phyloP scores from a whole-genome alignment of 2,888 invertebrate species.

The Dorcus hopei region DNA sequence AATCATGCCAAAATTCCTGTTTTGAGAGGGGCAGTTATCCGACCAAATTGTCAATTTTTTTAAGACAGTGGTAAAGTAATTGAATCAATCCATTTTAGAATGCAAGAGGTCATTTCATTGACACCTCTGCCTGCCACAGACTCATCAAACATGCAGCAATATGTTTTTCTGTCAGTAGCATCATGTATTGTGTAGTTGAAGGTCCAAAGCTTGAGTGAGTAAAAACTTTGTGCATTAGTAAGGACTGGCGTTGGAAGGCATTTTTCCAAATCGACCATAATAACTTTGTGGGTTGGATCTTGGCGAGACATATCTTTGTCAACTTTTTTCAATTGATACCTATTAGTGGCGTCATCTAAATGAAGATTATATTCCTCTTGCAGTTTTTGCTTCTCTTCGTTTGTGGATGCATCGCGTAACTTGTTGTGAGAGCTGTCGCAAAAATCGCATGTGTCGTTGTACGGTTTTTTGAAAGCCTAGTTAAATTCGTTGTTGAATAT shows the following conservation, averaged over 20 bases:
- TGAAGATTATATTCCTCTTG: constrained; percentile 12
- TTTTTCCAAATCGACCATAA: constrained; percentile 23
- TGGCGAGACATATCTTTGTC: constrained; percentile 15
- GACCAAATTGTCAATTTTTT: too few relatives aligned
- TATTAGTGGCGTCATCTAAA: constrained; percentile 16
- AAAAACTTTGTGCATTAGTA: constrained; percentile 23
- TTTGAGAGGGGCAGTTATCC: too few relatives aligned
- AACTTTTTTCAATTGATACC: constrained; percentile 16
- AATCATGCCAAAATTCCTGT: too few relatives aligned
- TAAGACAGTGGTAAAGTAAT: too few relatives aligned
- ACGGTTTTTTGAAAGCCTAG: constrained; percentile 15
- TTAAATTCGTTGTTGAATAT: constrained; percentile 23
- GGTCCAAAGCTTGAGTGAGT: constrained; percentile 27
- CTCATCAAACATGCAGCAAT: too few relatives aligned
- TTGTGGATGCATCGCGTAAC: neutral
- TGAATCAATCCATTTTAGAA: too few relatives aligned
- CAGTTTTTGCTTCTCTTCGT: constrained; percentile 1
- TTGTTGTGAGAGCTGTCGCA: neutral
- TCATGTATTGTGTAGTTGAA: constrained; percentile 22
- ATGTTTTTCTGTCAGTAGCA: constrained; percentile 1
- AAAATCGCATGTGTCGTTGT: constrained; percentile 11
- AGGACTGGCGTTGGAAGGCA: constrained; percentile 22
- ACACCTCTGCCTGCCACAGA: too few relatives aligned
- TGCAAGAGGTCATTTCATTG: too few relatives aligned
- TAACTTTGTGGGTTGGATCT: neutral